Percentiles rank a stretch among this genome's conserved stretches.
phyloP scores from a whole-genome alignment of 2,113 vertebrate genomes.

The Clarias magur region DNA sequence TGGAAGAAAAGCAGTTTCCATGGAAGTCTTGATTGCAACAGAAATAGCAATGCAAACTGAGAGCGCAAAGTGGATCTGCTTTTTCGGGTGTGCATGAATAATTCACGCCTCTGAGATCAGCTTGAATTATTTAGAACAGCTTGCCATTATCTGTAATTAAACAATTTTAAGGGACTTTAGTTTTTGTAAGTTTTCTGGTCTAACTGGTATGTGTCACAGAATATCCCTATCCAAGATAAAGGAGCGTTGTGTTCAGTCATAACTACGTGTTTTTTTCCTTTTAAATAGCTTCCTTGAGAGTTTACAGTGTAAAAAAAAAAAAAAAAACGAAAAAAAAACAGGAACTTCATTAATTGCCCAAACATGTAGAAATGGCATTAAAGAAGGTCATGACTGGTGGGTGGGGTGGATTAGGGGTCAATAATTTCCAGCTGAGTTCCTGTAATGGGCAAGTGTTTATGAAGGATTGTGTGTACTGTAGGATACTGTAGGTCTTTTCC shows the following conservation, averaged over 20 bases:
- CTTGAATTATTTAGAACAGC: slow-evolving; percentile 43
- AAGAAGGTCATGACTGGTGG: no score
- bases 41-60: neutral
- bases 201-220: neutral
- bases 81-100: slow-evolving; percentile 41
- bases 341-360: no score
- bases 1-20: neutral
- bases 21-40: neutral
- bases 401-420: no score
- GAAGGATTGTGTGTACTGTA: no score
- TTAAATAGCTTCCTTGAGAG: neutral
- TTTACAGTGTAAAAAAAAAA: neutral
- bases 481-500: no score
- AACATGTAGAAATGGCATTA: no score
- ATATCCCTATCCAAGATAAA: neutral
- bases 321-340: no score
- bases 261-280: neutral
- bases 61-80: neutral
- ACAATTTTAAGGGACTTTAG: neutral
- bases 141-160: neutral
- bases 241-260: neutral
- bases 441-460: no score
- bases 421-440: no score
- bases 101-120: slow-evolving; percentile 42
- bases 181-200: neutral